phyloP scores from a whole-genome alignment of 2,888 invertebrate genomes.

The Schizaphis graminum region DNA sequence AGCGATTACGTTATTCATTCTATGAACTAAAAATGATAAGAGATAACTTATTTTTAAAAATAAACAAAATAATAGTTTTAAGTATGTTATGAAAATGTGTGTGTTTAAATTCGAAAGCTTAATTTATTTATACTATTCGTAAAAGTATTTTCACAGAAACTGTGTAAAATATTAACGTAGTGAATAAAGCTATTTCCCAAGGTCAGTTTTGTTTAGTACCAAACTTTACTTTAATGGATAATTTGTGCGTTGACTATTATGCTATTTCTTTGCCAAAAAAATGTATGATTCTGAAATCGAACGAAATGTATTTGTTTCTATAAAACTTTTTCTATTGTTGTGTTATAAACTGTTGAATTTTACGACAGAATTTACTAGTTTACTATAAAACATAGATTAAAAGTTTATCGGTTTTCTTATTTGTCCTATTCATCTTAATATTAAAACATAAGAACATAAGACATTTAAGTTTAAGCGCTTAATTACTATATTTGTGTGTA shows the following conservation, averaged over 20 bases:
- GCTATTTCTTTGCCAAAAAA: background rate
- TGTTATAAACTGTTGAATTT: background rate
- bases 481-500: background rate
- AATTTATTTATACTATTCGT: background rate
- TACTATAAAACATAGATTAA: background rate
- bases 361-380: background rate
- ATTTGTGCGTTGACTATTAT: background rate
- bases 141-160: background rate
- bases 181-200: background rate
- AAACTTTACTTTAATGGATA: slow-evolving; percentile 21
- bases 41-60: background rate
- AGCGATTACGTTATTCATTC: background rate
- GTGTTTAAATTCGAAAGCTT: background rate
- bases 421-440: background rate
- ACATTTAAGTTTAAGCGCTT: background rate
- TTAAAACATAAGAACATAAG: background rate
- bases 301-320: background rate
- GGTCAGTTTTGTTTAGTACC: slow-evolving; percentile 9
- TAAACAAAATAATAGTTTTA: background rate
- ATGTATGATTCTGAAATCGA: background rate
- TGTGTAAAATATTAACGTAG: background rate
- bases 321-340: background rate
- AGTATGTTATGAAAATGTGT: background rate
- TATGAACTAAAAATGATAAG: background rate
- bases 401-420: background rate